These are phyloP conservation scores for Phocoena phocoena DNA, from an alignment of 2,113 vertebrate species.

Conservation along the genomic window DNA sequence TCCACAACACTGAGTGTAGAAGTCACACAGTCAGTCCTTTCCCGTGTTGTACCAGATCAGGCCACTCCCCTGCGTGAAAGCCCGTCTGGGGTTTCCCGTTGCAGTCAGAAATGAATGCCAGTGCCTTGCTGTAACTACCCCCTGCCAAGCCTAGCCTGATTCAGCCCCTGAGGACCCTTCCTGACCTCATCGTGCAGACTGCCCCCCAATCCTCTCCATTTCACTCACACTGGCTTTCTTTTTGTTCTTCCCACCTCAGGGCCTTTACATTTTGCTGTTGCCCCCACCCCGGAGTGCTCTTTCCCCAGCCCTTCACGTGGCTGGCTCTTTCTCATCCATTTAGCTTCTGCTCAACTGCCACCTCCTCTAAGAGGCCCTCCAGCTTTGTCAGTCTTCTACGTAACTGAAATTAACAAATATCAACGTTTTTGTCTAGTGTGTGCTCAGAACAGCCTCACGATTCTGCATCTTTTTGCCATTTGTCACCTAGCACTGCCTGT, in stretches of 20 bases:
- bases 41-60: fast-evolving
- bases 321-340: background rate
- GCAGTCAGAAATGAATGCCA: background rate
- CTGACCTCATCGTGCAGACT: fast-evolving
- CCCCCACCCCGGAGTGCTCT: background rate
- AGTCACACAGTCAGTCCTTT: background rate
- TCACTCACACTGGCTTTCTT: too few relatives aligned
- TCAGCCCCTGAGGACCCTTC: background rate
- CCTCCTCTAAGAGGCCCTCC: background rate
- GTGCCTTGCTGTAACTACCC: background rate
- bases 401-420: fast-evolving
- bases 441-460: fast-evolving
- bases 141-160: fast-evolving
- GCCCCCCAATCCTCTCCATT: fast-evolving
- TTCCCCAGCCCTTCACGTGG: background rate
- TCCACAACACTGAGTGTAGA: background rate
- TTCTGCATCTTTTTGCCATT: background rate
- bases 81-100: background rate
- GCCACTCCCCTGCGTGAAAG: background rate
- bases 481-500: fast-evolving
- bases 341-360: background rate
- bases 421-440: fast-evolving
- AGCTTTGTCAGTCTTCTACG: fast-evolving
- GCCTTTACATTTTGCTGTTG: background rate
- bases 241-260: background rate